Evolutionary conservation across 2,888 invertebrate species (phyloP).

Genomic region (Ypsolopha scabrella): DNA sequence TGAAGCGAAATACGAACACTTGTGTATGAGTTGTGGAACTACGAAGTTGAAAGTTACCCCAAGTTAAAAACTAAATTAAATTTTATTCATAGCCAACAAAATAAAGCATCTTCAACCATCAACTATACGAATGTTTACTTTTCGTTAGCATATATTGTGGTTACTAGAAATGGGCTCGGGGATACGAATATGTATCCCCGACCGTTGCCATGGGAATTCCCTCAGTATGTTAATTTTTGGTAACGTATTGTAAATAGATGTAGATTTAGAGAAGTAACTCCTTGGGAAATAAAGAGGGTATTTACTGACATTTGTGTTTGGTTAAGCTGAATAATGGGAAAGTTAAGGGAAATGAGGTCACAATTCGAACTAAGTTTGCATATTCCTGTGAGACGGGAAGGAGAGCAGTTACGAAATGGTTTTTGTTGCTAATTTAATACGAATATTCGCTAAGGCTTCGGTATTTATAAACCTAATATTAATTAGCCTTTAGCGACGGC

Average conservation of each 20-base stretch:
- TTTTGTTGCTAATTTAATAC: too few relatives aligned
- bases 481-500: too few relatives aligned
- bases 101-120: too few relatives aligned
- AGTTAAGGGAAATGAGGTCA: too few relatives aligned
- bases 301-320: neutral
- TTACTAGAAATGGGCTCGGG: constrained; percentile 9
- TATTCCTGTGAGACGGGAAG: too few relatives aligned
- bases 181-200: constrained; percentile 27
- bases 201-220: constrained; percentile 52
- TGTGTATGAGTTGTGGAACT: too few relatives aligned
- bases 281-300: constrained; percentile 25
- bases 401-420: too few relatives aligned
- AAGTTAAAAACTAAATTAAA: neutral
- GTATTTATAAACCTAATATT: too few relatives aligned
- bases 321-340: neutral
- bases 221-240: constrained; percentile 58
- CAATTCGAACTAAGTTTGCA: too few relatives aligned
- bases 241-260: constrained; percentile 55
- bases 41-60: neutral
- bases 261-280: constrained; percentile 53
- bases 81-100: too few relatives aligned
- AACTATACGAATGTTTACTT: neutral
- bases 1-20: too few relatives aligned
- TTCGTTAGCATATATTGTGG: neutral
- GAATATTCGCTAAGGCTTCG: too few relatives aligned